Evolutionary conservation across 1,140 invertebrate genomes (phyloP), one percentile per base, ranked within the genome.

Genomic region (Anadara kagoshimensis): DNA sequence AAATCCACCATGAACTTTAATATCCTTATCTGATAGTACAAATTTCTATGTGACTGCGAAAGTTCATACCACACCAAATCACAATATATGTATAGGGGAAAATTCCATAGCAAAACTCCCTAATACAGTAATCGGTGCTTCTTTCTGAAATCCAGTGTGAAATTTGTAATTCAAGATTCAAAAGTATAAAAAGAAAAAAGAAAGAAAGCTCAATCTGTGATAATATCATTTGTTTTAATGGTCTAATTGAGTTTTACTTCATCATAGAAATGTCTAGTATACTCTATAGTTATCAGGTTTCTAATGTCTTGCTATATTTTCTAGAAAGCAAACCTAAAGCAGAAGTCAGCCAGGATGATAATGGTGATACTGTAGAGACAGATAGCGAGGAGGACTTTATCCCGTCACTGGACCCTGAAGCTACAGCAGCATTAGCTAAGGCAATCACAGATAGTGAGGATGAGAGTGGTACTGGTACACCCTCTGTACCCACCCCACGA

Each of bases 401-500:
- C 53, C 82, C 81, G 53, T 75, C 77, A n/a, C 53, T 69, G 4
- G 80, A 84, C 70, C 83, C 85, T 11, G 73, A 61, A 11, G 69
- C 80, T n/a, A 82, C 81, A 2, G 84, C 84, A 20, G 83, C 84
- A 11, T 74, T 86, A 18, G 82, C 85, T 24, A 79, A 81, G 1
- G 83, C 84, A 20, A 86, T 86, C 43, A 86, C 84, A 54, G 86
- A 87, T 74, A 85, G 83, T 57, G 85, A 86, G 66, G 86, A 87
- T 61, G 86, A 86, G 57, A 75, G 78, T 51, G 63, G 81, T 36
- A 65, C 70, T n/a, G 56, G 47, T 1, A 36, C 58, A 24, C 41
- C 54, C 4, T 69, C 80, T 26, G 47, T 83, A 1, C 71, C 81
- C 10, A 82, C 82, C n/a, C 81, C 83, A 14, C 49, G 75, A 20